Evolutionary conservation across 1,140 invertebrate genomes (phyloP), one percentile per base, ranked within the genome.

Genomic region (Anoplophora glabripennis): DNA sequence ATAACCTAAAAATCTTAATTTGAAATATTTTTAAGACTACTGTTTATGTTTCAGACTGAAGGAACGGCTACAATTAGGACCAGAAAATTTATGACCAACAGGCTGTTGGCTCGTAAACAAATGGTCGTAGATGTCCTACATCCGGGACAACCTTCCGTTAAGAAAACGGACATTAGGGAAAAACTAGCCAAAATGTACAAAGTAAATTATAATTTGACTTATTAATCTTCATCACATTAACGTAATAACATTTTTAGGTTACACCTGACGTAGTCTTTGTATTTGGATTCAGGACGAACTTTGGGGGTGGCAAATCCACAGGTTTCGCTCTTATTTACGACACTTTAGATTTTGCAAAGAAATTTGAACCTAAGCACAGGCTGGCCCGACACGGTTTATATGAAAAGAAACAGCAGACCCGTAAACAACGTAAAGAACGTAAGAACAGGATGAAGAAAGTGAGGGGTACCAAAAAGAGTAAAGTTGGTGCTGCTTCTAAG

Each of bases 371-470:
- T 35, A 99, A 99, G 82, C 90, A 95, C 77, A 91, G 97, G 75
- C 81, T 99, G 63, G 85, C 84, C 40, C 86, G 90, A 77, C 95
- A 98, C 78, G 94, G 94, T 45, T 81, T 98, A 36, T 90, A 86
- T 69, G 94, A 97, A 75, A 94, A 92, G 81, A 89, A 89, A 77
- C 90, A 89, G 75, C 89, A 88, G 66, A 95, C 90, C 42, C 86
- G 96, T 73, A 99, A 99, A 84, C 97, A 99, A 79, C 89, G 97
- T 66, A 99, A 99, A 80, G 97, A 99, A 86, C 87, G 94, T 68
- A 99, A 99, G 84, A 99, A 99, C 87, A 93, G 96, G 77, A 97
- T 98, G 91, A 99, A 99, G 92, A 99, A 99, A 82, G 95, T 99
- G 48, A 84, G 97, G 73, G 98, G 98, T 77, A 98, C 94, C 59